Conservation (phyloP, 2,888 invertebrate genomes). For the Parnassius smintheus region DNA sequence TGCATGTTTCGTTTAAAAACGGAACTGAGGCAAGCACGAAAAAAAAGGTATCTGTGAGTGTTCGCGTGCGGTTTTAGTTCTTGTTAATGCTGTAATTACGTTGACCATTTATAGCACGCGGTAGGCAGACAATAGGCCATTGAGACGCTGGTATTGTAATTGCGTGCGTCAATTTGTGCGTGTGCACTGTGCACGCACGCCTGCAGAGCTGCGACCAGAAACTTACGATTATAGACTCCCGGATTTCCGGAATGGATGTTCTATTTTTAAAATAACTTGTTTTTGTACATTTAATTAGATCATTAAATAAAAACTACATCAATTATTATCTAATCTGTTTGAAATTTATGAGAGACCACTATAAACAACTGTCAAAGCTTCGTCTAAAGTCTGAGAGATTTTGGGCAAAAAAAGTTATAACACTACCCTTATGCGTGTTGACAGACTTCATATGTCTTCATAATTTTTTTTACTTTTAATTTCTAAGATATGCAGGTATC, state of each 20-base stretch:
- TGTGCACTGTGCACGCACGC: constrained; percentile 6
- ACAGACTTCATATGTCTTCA: no score
- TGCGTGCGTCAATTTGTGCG: constrained; percentile 25
- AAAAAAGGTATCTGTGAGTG: constrained; percentile 14
- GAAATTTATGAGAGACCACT: no score
- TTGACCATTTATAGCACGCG: constrained; percentile 7
- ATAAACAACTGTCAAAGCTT: no score
- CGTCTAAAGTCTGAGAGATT: no score
- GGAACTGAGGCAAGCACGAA: constrained; percentile 14
- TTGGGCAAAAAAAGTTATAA: no score
- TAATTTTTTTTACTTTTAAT: no score
- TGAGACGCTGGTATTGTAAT: constrained; percentile 14
- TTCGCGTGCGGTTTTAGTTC: constrained; percentile 13
- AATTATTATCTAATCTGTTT: no score
- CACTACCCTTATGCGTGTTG: no score
- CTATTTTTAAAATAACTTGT: no score
- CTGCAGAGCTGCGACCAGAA: background rate
- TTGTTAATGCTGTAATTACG: constrained; percentile 19
- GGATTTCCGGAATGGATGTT: background rate
- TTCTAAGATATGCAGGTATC: no score
- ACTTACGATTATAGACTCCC: background rate
- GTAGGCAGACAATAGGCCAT: constrained; percentile 20
- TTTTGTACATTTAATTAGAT: no score
- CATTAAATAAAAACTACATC: no score
- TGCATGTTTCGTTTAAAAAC: constrained; percentile 5